A percentile compares a stretch with the other conserved stretches of the same genome.
Evolutionary conservation across 2,113 vertebrate genomes (phyloP).

Genomic region (Lamprotornis superbus): DNA sequence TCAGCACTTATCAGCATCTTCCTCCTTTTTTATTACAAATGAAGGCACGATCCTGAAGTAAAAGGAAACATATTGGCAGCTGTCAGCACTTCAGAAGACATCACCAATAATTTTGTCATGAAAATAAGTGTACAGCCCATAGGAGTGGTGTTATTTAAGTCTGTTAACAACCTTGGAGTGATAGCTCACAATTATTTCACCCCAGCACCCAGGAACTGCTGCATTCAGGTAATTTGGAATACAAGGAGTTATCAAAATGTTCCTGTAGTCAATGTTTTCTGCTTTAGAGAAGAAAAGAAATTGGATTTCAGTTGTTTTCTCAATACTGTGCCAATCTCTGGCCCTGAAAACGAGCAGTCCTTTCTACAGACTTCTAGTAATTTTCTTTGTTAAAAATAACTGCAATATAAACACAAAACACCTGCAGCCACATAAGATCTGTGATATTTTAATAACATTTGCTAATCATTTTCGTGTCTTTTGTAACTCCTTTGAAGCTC

Average conservation of each 20-base stretch:
- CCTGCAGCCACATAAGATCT: neutral
- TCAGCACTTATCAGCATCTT: neutral
- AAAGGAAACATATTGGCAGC: neutral
- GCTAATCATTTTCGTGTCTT: neutral
- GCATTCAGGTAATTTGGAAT: neutral
- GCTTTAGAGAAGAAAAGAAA: neutral
- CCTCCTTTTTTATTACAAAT: neutral
- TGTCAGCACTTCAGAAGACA: neutral
- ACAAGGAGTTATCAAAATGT: neutral
- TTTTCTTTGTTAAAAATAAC: neutral
- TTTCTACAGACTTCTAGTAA: neutral
- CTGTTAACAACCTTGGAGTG: neutral
- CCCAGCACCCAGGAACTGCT: neutral
- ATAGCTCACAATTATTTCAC: neutral
- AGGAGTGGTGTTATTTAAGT: neutral
- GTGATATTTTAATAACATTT: neutral
- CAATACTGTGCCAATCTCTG: accelerated
- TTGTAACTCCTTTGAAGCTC: neutral
- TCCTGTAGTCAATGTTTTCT: neutral
- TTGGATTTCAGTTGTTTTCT: neutral
- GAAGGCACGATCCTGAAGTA: neutral
- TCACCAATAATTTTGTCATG: neutral
- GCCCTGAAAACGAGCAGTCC: neutral
- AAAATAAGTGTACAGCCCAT: neutral
- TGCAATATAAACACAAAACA: neutral